Percentiles rank a stretch among this genome's conserved stretches.
Evolutionary conservation across 2,797 vertebrate genomes (phyloP).

Genomic region (Tiaroga cobitis): DNA sequence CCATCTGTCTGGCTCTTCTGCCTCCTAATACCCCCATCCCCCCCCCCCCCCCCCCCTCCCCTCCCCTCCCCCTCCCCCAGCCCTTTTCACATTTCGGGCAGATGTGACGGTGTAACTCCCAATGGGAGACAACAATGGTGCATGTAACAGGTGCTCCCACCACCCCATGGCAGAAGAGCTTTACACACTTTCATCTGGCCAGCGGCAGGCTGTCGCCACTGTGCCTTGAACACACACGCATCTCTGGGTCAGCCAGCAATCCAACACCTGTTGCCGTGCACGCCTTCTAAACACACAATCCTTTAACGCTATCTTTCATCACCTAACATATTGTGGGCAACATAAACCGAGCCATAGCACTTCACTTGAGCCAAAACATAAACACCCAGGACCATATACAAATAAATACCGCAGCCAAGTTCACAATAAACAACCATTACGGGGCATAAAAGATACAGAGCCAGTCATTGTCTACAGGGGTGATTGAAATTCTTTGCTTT

Average conservation of each 20-base stretch:
- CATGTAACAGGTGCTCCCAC: slow-evolving; percentile 63
- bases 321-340: slow-evolving; percentile 35
- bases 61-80: too few relatives aligned
- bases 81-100: slow-evolving; percentile 64
- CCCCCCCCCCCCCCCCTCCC: too few relatives aligned
- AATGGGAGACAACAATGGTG: slow-evolving; percentile 62
- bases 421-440: slow-evolving; percentile 39
- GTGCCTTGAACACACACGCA: slow-evolving; percentile 48
- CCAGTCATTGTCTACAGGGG: background rate
- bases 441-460: background rate
- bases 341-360: slow-evolving; percentile 58
- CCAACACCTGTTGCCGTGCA: slow-evolving; percentile 63
- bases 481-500: background rate
- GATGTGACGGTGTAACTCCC: slow-evolving; percentile 66
- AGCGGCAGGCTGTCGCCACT: slow-evolving; percentile 59
- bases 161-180: slow-evolving; percentile 51
- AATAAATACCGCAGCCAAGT: slow-evolving; percentile 36
- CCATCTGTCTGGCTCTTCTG: slow-evolving; percentile 65
- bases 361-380: slow-evolving; percentile 55
- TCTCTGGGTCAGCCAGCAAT: slow-evolving; percentile 51
- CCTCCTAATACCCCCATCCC: slow-evolving; percentile 48
- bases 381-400: slow-evolving; percentile 44
- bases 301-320: slow-evolving; percentile 46
- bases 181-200: slow-evolving; percentile 62
- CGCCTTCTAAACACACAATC: slow-evolving; percentile 53